Evolutionary conservation across 2,888 invertebrate species (phyloP).

Genomic region (Diloba caeruleocephala): DNA sequence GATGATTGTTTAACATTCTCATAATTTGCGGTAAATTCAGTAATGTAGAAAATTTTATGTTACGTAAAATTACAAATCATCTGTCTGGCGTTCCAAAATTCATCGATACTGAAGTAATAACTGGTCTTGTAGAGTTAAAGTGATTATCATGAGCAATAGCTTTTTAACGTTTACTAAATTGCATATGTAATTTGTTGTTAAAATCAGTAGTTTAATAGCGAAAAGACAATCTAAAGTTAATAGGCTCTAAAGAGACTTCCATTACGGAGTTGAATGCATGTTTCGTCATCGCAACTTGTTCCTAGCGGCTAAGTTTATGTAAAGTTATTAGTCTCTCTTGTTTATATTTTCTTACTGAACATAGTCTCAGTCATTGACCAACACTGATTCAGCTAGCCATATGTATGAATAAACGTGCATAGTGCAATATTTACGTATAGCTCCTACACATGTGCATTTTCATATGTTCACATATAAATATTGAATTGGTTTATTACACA

Average conservation of each 20-base stretch:
- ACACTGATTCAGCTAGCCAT: constrained; percentile 48
- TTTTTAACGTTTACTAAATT: constrained; percentile 22
- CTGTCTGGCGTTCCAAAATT: constrained; percentile 34
- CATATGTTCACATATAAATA: constrained; percentile 9
- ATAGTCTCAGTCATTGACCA: constrained; percentile 46
- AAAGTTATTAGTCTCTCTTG: constrained; percentile 54
- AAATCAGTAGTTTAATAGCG: constrained; percentile 44
- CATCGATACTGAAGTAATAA: constrained; percentile 28
- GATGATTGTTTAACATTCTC: constrained; percentile 26
- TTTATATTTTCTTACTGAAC: constrained; percentile 52
- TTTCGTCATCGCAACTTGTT: constrained; percentile 44
- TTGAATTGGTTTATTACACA: constrained; percentile 23
- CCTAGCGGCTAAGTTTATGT: constrained; percentile 40
- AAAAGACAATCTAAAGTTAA: constrained; percentile 46
- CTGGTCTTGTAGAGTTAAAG: constrained; percentile 13
- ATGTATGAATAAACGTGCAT: constrained; percentile 14
- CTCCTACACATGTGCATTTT: constrained; percentile 12
- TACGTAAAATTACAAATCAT: constrained; percentile 23
- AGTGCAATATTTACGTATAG: constrained; percentile 16
- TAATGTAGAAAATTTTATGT: constrained; percentile 34
- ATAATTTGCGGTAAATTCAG: constrained; percentile 22
- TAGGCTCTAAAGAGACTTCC: constrained; percentile 42
- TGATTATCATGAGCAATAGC: constrained; percentile 29
- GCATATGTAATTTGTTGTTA: constrained; percentile 23
- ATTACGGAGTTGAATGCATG: constrained; percentile 32